A percentile compares a stretch with the other conserved stretches of the same genome.
phyloP scores from a whole-genome alignment of 2,113 vertebrate genomes.

The Pachycephala philippinensis region DNA sequence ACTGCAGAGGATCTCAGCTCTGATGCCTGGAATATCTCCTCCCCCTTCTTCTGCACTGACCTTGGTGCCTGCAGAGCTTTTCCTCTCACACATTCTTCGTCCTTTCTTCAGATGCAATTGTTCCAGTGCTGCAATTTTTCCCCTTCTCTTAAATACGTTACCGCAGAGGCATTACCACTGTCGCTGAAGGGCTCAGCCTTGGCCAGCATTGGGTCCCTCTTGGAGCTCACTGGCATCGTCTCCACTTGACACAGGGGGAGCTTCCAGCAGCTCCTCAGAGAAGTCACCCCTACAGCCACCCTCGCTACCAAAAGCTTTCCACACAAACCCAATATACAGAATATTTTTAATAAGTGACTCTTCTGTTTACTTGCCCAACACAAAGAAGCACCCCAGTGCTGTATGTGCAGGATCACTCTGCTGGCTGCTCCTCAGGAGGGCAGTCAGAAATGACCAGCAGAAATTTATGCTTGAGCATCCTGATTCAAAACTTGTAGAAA shows the following conservation, averaged over 20 bases:
- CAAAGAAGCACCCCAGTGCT: neutral
- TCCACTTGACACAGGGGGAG: fast-evolving
- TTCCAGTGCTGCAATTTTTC: neutral
- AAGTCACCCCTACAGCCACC: neutral
- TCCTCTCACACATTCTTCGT: neutral
- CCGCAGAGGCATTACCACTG: neutral
- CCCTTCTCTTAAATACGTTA: fast-evolving
- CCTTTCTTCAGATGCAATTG: neutral
- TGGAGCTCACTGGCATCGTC: neutral
- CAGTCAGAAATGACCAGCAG: neutral
- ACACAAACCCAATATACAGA: neutral
- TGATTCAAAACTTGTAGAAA: conserved; percentile 43
- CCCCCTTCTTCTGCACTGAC: neutral
- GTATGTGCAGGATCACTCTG: neutral
- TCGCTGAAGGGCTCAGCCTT: neutral
- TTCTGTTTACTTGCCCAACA: neutral
- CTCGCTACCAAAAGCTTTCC: neutral
- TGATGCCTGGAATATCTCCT: neutral
- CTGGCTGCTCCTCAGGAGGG: neutral
- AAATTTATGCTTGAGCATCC: neutral
- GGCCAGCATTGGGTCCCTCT: fast-evolving
- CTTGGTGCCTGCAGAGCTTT: neutral
- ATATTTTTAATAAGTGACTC: neutral
- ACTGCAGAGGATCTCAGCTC: neutral
- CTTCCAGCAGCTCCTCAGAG: neutral